Evolutionary conservation across 2,113 vertebrate species (phyloP).

Genomic region (Leiothrix lutea): DNA sequence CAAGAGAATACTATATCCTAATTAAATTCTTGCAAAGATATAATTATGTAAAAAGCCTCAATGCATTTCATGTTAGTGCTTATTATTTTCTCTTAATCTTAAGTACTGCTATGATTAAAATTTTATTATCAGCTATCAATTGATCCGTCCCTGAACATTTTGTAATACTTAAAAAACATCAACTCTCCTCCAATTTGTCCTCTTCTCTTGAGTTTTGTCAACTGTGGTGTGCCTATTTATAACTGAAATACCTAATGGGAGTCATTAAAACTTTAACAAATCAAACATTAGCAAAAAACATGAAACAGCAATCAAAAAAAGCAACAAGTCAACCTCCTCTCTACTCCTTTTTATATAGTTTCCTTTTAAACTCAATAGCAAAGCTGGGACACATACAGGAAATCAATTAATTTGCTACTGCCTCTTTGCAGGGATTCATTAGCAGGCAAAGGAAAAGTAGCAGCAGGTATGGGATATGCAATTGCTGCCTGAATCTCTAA

Average conservation of each 20-base stretch:
- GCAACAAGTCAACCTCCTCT: background rate
- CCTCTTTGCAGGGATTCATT: conserved; percentile 25
- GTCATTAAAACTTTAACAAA: background rate
- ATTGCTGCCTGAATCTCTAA: conserved; percentile 5
- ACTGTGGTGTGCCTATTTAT: background rate
- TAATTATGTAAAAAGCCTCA: background rate
- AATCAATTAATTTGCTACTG: conserved; percentile 39
- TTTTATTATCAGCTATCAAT: background rate
- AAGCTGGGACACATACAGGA: background rate
- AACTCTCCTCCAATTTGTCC: background rate
- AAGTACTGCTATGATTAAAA: background rate
- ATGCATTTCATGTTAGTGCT: background rate
- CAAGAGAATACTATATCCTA: background rate
- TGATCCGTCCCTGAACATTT: background rate
- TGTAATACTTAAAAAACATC: background rate
- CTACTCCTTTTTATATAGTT: background rate
- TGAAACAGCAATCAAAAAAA: background rate
- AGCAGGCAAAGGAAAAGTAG: conserved; percentile 22
- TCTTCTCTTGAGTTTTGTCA: background rate
- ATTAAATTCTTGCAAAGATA: background rate
- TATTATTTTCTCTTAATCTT: background rate
- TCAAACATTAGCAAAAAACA: background rate
- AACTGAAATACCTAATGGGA: background rate
- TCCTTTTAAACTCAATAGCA: background rate
- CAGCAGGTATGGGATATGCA: conserved; percentile 21